Evolutionary conservation across 2,888 invertebrate species (phyloP), one percentile per base, ranked within the genome.

Genomic region (Acleris sparsana): DNA sequence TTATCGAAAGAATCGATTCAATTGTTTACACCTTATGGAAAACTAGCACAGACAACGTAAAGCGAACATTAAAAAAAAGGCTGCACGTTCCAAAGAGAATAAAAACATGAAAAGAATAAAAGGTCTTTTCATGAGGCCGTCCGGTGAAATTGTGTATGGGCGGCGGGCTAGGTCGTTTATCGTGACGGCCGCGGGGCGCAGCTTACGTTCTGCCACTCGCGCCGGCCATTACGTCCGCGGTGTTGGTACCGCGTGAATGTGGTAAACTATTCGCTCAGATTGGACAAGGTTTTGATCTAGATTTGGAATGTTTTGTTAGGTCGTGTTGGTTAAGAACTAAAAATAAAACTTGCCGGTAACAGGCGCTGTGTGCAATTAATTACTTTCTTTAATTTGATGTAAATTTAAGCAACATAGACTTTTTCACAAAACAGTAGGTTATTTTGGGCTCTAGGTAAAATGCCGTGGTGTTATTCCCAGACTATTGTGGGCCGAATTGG

Each of bases 61-160:
- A 64, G 64, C 25, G 53, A 65, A 65, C 60, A 61, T 65, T 65
- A 65, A 55, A 65, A 65, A 65, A 43, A 60, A 65, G 55, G 60
- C 65, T 60, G 65, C 55, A 46, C 57, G 57, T 44, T 57, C 44
- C 65, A 65, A 55, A 65, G 55, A 64, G 53, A 53, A 64, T 39
- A 64, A 64, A 64, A 70, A 57, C 70, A 69, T 74, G 72, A 77
- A 79, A 77, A 78, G 77, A 76, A 72, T 71, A 82, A 80, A 80
- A 77, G 74, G 77, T 78, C 78, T 82, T 85, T 86, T 86, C 84
- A 85, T 84, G 82, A 83, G 81, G 76, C 75, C 79, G 22, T 78
- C 82, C 84, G 74, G 86, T 86, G 85, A 85, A 85, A 87, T 87
- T 84, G 89, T 88, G 83, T 84, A 87, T 85, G 87, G 87, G 84